Conservation (phyloP, 2,888 invertebrate genomes). For the Junonia oenone region DNA sequence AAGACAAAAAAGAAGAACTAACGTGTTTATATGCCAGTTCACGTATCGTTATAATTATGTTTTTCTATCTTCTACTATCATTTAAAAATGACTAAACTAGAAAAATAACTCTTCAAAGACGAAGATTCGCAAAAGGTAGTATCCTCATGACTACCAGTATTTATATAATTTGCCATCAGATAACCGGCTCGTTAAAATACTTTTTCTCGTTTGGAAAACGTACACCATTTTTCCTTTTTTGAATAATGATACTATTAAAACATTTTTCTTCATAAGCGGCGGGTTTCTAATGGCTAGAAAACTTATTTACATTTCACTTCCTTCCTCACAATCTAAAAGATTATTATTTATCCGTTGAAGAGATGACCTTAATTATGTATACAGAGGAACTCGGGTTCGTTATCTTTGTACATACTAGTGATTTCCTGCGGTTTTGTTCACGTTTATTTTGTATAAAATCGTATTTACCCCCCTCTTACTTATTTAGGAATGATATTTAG, state of each 20-base stretch:
- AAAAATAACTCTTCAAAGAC: too few relatives aligned
- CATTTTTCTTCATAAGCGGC: conserved; percentile 11
- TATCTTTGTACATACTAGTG: neutral
- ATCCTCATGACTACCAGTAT: too few relatives aligned
- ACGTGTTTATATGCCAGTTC: too few relatives aligned
- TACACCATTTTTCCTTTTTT: neutral
- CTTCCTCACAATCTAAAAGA: conserved; percentile 16
- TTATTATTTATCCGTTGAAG: conserved; percentile 17
- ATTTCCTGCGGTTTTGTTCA: neutral
- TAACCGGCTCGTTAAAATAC: neutral
- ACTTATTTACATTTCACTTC: conserved; percentile 17
- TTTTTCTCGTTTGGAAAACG: neutral
- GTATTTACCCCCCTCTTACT: too few relatives aligned
- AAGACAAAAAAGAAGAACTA: too few relatives aligned
- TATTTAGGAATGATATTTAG: too few relatives aligned
- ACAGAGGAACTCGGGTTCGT: conserved; percentile 8
- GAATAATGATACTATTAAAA: conserved; percentile 6
- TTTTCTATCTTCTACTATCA: too few relatives aligned
- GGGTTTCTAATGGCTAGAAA: conserved; percentile 22
- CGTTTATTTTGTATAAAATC: too few relatives aligned
- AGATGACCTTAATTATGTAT: conserved; percentile 22
- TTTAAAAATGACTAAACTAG: too few relatives aligned
- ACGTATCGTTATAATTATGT: too few relatives aligned
- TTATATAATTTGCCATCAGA: too few relatives aligned
- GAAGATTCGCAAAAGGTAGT: too few relatives aligned